Evolutionary conservation across 2,888 invertebrate species (phyloP), one percentile per base, ranked within the genome.

Genomic region (Sthenelais limicola): DNA sequence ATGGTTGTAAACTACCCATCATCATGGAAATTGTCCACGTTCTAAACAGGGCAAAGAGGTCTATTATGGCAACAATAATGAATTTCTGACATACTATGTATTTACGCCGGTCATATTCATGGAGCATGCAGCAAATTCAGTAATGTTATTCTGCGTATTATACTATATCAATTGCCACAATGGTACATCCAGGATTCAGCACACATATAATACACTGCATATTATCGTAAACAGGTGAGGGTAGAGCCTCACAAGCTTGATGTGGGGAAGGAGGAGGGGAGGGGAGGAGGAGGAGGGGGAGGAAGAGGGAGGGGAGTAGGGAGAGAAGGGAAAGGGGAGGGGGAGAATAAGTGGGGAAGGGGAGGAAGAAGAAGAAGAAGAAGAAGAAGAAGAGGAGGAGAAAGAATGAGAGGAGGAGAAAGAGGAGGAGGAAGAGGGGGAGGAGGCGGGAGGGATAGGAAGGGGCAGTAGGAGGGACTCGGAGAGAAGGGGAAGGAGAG

Each of bases 351-450:
- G 35, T 35, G 32, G 24, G 52, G 33, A 33, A 15, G 56, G 48
- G 24, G 30, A 66, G 33, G 48, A 52, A 47, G 21, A 48, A n/a
- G 47, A 48, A 30, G 35, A 47, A n/a, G 15, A 38, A 43, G 47
- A 7, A 38, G 52, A 48, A n/a, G 43, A 24, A 24, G 30, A 24
- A 0, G 9, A n/a, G 33, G 35, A 28, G 33, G 9, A 5, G 26
- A 24, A 26, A 71, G 0, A 69, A 0, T 38, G 28, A 21, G 12
- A 43, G 12, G 47, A 43, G 12, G 18, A 43, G 12, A 43, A 43
- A 12, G 18, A 43, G 12, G 18, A 43, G 12, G 15, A 12, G 9
- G 52, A 12, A 24, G 52, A 52, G 9, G 9, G 9, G 9, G 24
- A 9, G 9, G 24, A 52, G 24, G 24, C 15, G 21, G 15, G 18